Base-by-base conservation (phyloP, 2,797 vertebrate genomes). In the Anas acuta region DNA sequence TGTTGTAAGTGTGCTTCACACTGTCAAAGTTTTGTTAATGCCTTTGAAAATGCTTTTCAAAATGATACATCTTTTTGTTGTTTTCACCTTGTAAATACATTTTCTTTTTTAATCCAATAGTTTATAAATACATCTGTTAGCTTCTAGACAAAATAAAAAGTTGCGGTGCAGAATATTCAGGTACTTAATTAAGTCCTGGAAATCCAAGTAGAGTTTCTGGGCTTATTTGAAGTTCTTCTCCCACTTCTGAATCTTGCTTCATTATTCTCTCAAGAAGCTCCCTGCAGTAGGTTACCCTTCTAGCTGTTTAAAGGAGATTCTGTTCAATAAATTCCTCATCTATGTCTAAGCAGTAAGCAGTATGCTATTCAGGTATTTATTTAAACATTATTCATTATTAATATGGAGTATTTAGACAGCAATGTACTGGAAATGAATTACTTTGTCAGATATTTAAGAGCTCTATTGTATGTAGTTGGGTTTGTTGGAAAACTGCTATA, bases 391-490 rank as follows among this genome's bases (percentile, higher is more conserved):
- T 96, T 93, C 70, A 72, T 90, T 90, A 84, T 88, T 92, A 94
- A 96, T 90, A 90, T 17, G 69, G 80, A 53, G 56, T 66, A 66
- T 90, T 89, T 93, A 84, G 84, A 87, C 76, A 78, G 58, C 64
- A 47, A 30, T 13, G 5, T 87, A 37, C 66, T 92, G 89, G 72
- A 91, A 97, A 93, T 79, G 25, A 93, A 84, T 90, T 94, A 67
- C 84, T 95, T 96, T 89, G 45, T 95, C 61, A 89, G 83, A 39
- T 95, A 70, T 95, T 97, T 96, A 96, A 96, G 86, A 76, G 64
- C 80, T 95, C 84, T 81, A n/a, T 87, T 94, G 41, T 90, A 71
- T 26, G 87, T 11, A 45, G 51, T 96, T 95, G 87, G 57, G 94
- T 96, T 96, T 95, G 90, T 84, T 84, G 92, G 83, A 82, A 92